Evolutionary conservation across 1,140 invertebrate species (phyloP).

Genomic region (Scaptodrosophila lebanonensis): DNA sequence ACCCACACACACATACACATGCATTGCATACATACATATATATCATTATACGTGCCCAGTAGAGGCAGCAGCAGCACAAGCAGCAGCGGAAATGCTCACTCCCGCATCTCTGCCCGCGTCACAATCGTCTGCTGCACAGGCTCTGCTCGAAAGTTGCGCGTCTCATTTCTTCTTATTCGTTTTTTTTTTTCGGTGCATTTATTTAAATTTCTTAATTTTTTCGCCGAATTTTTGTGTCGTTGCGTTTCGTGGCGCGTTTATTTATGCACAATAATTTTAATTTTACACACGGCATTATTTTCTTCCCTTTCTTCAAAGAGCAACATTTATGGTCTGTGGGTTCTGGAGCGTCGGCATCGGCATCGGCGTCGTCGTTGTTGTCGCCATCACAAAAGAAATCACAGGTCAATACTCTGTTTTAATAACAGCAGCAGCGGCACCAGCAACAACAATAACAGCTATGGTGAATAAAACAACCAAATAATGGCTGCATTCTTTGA

Average conservation of each 20-base stretch:
- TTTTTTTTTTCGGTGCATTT: slow-evolving; percentile 20
- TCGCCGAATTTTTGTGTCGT: slow-evolving; percentile 20
- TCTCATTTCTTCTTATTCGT: slow-evolving; percentile 16
- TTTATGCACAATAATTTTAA: slow-evolving; percentile 48
- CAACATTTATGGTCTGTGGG: no score
- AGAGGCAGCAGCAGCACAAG: slow-evolving; percentile 2
- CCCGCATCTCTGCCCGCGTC: not conserved
- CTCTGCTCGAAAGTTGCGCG: slow-evolving; percentile 1
- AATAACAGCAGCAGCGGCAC: no score
- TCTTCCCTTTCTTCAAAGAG: no score
- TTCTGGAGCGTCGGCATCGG: no score
- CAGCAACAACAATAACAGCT: no score
- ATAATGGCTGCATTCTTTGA: slow-evolving; percentile 25
- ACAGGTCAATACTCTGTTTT: slow-evolving; percentile 43
- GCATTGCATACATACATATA: not conserved
- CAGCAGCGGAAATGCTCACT: slow-evolving; percentile 18
- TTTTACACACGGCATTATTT: no score
- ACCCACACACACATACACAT: slow-evolving; percentile 11
- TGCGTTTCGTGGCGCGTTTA: slow-evolving; percentile 20
- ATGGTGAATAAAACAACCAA: no score
- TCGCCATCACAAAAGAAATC: slow-evolving; percentile 39
- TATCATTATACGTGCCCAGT: slow-evolving; percentile 11
- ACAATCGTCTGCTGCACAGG: not conserved
- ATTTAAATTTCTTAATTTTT: slow-evolving; percentile 47
- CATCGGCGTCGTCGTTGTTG: slow-evolving; percentile 6